Percentiles rank a stretch among this genome's conserved stretches.
Conservation (phyloP, 2,113 vertebrate genomes). For the Syrmaticus mikado region DNA sequence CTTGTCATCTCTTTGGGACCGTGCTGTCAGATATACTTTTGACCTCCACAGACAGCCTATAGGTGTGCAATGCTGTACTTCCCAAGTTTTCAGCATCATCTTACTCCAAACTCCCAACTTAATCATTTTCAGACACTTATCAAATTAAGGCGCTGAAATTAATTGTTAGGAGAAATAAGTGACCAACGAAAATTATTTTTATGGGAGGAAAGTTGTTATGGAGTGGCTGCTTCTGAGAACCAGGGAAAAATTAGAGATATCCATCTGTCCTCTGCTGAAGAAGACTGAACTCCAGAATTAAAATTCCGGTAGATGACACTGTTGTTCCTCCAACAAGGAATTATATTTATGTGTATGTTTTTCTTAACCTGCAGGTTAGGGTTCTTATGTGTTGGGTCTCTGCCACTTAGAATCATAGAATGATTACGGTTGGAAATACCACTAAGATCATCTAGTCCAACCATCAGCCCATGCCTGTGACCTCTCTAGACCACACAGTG, state of each 20-base stretch:
- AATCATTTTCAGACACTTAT: not conserved
- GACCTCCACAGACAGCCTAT: not conserved
- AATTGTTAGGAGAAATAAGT: not conserved
- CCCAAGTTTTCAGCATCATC: not conserved
- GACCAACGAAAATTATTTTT: not conserved
- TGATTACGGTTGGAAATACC: too few species aligned
- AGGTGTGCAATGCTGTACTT: not conserved
- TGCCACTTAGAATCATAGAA: not conserved
- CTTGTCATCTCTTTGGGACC: not conserved
- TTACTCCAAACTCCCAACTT: not conserved
- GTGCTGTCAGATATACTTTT: slow-evolving; percentile 11
- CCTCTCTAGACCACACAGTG: too few species aligned
- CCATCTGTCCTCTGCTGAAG: not conserved
- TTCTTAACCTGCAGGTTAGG: not conserved
- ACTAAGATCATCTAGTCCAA: too few species aligned
- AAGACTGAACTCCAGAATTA: not conserved
- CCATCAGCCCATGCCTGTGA: too few species aligned
- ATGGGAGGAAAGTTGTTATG: not conserved
- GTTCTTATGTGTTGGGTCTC: not conserved
- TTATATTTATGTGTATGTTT: not conserved
- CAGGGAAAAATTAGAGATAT: not conserved
- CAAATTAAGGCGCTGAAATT: not conserved
- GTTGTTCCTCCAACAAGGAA: not conserved
- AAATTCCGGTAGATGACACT: not conserved
- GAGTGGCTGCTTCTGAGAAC: not conserved